Evolutionary conservation across 2,113 vertebrate species (phyloP), one percentile per base, ranked within the genome.

Genomic region (Chloropsis cyanopogon): DNA sequence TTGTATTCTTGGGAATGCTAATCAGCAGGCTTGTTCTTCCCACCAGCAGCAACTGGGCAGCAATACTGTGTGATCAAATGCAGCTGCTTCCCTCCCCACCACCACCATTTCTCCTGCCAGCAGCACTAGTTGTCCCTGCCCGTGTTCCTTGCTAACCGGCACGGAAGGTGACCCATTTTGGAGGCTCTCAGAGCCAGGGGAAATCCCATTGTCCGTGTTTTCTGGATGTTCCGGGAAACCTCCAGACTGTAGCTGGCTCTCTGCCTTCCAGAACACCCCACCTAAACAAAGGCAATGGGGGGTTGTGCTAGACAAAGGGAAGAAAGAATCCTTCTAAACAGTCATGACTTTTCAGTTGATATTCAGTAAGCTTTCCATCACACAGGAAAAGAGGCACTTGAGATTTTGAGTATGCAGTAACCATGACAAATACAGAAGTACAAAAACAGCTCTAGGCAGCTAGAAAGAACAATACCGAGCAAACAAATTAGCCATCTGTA

Each of bases 401-500:
- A 96, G 93, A 94, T 92, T 94, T 88, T 94, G 76, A 93, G 91
- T 96, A 94, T 92, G 75, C 92, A 63, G 95, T 97, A 96, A 97
- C 96, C 94, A 96, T 95, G 94, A 95, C 88, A 88, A 90, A 93
- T 77, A 90, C 63, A 86, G 87, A 95, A 94, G 93, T 95, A 97
- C 79, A 93, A 94, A 96, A 96, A 83, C 90, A 95, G 93, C 95
- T 97, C 92, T 85, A 96, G 95, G 94, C 96, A 88, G 76, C 71
- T 90, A 92, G 93, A 53, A 93, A 71, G 94, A 97, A 96, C 95
- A 96, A 95, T 95, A 83, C 82, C 2, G n/a, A 94, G 57, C 90
- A 96, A 96, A 96, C 71, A 92, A 86, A 94, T 96, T 94, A 94
- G 82, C 95, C 93, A 96, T 97, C 93, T 96, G 96, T 90, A 96